These are phyloP conservation scores for Caenorhabditis macrosperma DNA, from an alignment of 2,888 invertebrate genomes.

Conservation along the genomic window DNA sequence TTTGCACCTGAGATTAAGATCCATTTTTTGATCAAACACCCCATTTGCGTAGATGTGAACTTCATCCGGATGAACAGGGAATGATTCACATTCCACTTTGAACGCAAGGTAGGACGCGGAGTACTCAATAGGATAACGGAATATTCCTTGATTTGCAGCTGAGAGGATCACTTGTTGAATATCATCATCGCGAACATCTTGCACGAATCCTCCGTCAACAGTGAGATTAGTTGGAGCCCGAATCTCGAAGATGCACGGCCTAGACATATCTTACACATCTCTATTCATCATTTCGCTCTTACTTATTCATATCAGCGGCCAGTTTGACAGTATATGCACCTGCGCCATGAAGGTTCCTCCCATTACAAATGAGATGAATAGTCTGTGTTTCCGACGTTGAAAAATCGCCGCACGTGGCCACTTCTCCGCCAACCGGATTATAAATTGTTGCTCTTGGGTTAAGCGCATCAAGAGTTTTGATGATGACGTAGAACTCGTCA, in stretches of 20 bases:
- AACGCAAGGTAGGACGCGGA: conserved; percentile 34
- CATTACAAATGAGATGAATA: conserved; percentile 48
- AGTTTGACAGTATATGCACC: conserved; percentile 60
- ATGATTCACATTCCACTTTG: conserved; percentile 57
- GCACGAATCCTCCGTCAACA: conserved; percentile 72
- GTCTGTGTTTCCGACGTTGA: conserved; percentile 19
- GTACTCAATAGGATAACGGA: conserved; percentile 59
- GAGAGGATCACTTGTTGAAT: conserved; percentile 53
- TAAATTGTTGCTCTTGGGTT: conserved; percentile 51
- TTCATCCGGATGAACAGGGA: conserved; percentile 51
- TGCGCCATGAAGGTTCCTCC: conserved; percentile 20
- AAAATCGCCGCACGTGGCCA: conserved; percentile 35
- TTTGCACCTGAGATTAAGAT: conserved; percentile 32
- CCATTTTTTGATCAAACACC: conserved; percentile 37
- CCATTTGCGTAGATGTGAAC: conserved; percentile 61
- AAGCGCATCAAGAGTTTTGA: conserved; percentile 37
- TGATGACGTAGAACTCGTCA: conserved; percentile 55
- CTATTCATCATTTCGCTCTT: not conserved
- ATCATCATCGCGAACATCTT: conserved; percentile 64
- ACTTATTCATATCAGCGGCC: conserved; percentile 49
- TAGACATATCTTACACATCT: conserved; percentile 23
- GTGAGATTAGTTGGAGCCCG: conserved; percentile 61
- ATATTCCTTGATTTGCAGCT: conserved; percentile 59
- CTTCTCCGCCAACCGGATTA: conserved; percentile 55
- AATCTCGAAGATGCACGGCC: conserved; percentile 61